Evolutionary conservation across 2,797 vertebrate species (phyloP).

Genomic region (Pseudochirops cupreus): DNA sequence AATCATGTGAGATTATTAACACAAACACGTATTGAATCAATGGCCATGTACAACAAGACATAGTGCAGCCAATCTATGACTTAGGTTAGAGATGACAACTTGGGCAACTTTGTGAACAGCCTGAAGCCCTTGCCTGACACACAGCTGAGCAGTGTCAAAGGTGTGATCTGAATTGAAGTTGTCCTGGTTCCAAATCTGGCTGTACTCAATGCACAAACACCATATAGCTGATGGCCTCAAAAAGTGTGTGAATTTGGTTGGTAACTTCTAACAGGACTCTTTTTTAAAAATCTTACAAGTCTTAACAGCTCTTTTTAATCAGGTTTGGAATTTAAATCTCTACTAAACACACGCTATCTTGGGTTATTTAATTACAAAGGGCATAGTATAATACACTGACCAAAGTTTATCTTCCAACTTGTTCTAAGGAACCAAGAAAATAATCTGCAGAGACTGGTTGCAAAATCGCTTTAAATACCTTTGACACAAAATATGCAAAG

Average conservation of each 20-base stretch:
- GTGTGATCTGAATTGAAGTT: not conserved
- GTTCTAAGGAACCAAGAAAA: slow-evolving; percentile 70
- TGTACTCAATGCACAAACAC: not conserved
- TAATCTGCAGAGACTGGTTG: slow-evolving; percentile 17
- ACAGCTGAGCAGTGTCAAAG: not conserved
- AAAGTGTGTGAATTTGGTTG: not conserved
- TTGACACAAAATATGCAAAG: not conserved
- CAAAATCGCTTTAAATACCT: slow-evolving; percentile 14
- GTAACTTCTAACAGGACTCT: not conserved
- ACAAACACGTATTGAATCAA: not conserved
- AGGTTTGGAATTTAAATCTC: slow-evolving; percentile 79
- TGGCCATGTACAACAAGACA: not conserved
- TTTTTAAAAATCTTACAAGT: slow-evolving; percentile 21
- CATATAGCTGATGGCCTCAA: not conserved
- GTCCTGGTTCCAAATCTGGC: not conserved
- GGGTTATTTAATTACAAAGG: slow-evolving; percentile 82
- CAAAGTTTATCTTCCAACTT: slow-evolving; percentile 80
- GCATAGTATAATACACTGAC: slow-evolving; percentile 74
- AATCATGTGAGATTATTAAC: not conserved
- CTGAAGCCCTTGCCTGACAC: not conserved
- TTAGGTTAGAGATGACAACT: not conserved
- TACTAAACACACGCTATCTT: slow-evolving; percentile 79
- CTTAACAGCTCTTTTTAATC: slow-evolving; percentile 75
- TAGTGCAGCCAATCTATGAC: not conserved
- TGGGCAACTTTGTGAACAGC: not conserved